Evolutionary conservation across 2,888 invertebrate genomes (phyloP), one percentile per base, ranked within the genome.

Genomic region (Desoria tigrina): DNA sequence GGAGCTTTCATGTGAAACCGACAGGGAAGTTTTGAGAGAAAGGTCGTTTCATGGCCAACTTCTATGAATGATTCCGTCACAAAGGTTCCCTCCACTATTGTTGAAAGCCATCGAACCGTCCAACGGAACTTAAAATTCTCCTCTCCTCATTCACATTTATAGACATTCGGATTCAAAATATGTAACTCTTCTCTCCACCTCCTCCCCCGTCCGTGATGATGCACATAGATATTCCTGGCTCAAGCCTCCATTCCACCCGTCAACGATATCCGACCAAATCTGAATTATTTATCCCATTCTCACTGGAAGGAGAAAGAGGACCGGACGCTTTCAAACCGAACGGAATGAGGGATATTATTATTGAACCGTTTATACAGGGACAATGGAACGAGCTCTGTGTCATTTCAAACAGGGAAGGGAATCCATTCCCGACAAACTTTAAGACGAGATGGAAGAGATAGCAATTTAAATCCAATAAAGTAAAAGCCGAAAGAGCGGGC

Each of bases 1-100:
- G 51, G 53, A 27, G 50, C 56, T 63, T 65, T 65, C 58, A 66
- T 61, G 65, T 60, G 63, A 69, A 57, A 59, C 65, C 63, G 65
- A 69, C 65, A 65, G 53, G 64, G 56, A 50, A 42, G 59, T 56
- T 55, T 60, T 59, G 51, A 68, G 28, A 63, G 50, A 60, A 65
- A 63, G 54, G 61, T 63, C 62, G 63, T 56, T 56, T 63, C 56
- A 67, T 67, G 63, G 53, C 42, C 42, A 66, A 57, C 53, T 54
- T 59, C 28, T 50, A 23, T 56, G 56, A 56, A 55, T 56, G 62
- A 56, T 55, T 62, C 58, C 37, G 63, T 51, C 50, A 57, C 63
- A 58, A 58, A 55, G 63, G 50, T 57, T 45, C n/a, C 24, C 59
- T 59, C 45, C 9, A 16, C 42, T 37, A 57, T 65, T 65, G 60